Percentiles rank a stretch among this genome's conserved stretches.
These are phyloP conservation scores for Aphyosemion australe DNA, from an alignment of 2,113 vertebrate genomes.

Conservation along the genomic window DNA sequence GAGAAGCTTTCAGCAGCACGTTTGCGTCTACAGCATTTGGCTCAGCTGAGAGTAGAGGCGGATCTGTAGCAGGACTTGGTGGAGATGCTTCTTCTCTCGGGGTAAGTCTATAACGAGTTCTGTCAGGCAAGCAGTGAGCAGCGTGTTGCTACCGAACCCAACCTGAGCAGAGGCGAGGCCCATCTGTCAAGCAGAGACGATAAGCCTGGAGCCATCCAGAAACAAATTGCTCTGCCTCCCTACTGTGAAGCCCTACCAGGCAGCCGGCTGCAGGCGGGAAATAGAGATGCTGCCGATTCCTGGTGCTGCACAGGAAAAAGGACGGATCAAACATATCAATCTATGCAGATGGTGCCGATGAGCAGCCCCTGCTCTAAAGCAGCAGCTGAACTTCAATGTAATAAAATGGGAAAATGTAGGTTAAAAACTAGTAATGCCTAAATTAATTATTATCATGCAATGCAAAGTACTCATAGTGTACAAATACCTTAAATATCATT, in stretches of 20 bases:
- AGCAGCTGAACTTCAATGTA: constrained; percentile 34
- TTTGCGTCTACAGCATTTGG: background rate
- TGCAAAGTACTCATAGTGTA: no score
- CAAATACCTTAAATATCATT: no score
- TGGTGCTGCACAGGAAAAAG: constrained; percentile 31
- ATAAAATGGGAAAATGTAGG: background rate
- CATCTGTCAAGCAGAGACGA: constrained; percentile 75
- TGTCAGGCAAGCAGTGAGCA: constrained; percentile 62
- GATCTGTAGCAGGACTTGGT: constrained; percentile 36
- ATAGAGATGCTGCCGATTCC: constrained; percentile 43
- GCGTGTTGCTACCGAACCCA: constrained; percentile 49
- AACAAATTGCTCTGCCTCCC: constrained; percentile 75
- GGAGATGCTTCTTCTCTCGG: constrained; percentile 48
- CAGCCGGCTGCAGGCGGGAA: constrained; percentile 30
- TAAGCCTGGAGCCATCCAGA: constrained; percentile 70
- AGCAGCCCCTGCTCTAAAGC: constrained; percentile 36
- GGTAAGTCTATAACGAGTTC: constrained; percentile 73
- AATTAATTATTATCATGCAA: no score
- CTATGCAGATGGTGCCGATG: constrained; percentile 54
- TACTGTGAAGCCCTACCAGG: constrained; percentile 50
- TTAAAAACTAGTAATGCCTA: no score
- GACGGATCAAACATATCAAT: constrained; percentile 58
- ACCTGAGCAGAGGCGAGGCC: constrained; percentile 67
- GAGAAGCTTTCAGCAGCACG: background rate
- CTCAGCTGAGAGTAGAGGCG: constrained; percentile 6